phyloP scores from a whole-genome alignment of 2,113 vertebrate genomes.

The Rissa tridactyla region DNA sequence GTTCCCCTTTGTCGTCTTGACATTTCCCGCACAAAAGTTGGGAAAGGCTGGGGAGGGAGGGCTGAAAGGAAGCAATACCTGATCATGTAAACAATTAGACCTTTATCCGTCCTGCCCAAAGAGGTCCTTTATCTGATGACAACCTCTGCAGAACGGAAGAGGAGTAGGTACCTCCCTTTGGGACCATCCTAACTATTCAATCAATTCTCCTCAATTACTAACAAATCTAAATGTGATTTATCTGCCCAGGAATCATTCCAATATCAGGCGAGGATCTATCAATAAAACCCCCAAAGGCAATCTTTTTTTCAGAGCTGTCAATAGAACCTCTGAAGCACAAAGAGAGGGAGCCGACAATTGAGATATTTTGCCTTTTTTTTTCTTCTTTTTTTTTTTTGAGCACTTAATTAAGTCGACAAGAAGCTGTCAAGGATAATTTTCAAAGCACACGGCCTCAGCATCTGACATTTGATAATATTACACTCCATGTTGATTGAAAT shows the following conservation, averaged over 20 bases:
- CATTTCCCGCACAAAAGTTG: neutral
- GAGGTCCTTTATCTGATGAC: slow-evolving; percentile 69
- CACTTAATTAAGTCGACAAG: slow-evolving; percentile 99
- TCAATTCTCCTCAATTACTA: slow-evolving; percentile 99
- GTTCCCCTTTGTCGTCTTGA: neutral
- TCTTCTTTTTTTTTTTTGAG: slow-evolving; percentile 78
- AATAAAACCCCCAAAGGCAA: slow-evolving; percentile 91
- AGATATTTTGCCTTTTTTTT: slow-evolving; percentile 83
- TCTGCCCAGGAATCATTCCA: slow-evolving; percentile 98
- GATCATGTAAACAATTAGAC: slow-evolving; percentile 76
- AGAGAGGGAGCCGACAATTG: slow-evolving; percentile 84
- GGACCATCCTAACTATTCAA: slow-evolving; percentile 82
- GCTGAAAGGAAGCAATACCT: slow-evolving; percentile 47
- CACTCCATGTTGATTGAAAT: slow-evolving; percentile 99
- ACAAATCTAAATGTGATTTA: slow-evolving; percentile 99
- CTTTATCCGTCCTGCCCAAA: slow-evolving; percentile 53
- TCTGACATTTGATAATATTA: slow-evolving; percentile 99
- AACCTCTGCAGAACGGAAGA: slow-evolving; percentile 67
- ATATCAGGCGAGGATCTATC: slow-evolving; percentile 93
- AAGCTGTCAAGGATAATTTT: slow-evolving; percentile 99
- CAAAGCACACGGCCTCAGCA: slow-evolving; percentile 85
- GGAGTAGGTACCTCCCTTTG: slow-evolving; percentile 73
- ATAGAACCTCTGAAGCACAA: slow-evolving; percentile 89
- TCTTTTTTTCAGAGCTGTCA: slow-evolving; percentile 93
- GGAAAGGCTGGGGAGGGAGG: neutral